Evolutionary conservation across 2,888 invertebrate species (phyloP), one percentile per base, ranked within the genome.

Genomic region (Vandiemenella viatica): DNA sequence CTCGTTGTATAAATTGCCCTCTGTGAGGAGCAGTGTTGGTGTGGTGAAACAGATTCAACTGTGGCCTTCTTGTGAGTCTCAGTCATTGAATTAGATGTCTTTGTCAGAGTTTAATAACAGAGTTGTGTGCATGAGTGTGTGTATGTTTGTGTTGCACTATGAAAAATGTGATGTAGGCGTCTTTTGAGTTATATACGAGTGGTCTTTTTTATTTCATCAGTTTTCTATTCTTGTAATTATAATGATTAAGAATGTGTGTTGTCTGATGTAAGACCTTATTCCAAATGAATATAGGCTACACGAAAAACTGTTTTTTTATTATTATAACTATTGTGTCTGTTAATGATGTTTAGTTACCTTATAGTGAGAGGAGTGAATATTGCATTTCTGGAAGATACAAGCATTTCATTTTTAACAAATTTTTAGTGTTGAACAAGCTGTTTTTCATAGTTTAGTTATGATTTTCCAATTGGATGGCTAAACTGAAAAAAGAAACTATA

Each of bases 1-100:
- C 43, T 48, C 43, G 48, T 37, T 49, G 49, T 48, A 40, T 52
- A 40, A 43, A 52, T 50, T 52, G 50, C 52, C 52, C 52, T 52
- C 52, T 52, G 50, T 52, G 52, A 52, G 52, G 52, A 42, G 49
- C 52, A 47, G 50, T 45, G 42, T 22, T 13, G 40, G 16, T 40
- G 17, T 17, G 16, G 17, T 40, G 13, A 40, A 40, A 40, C 16
- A 18, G 40, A 16, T 15, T 5, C 40, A 17, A 40, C 16, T 15
- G 40, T 40, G 40, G 40, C n/a, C 40, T 13, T 32, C 32, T 32
- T 32, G 13, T 32, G 13, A 32, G 13, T 15, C 13, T 32, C 15
- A n/a, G 32, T 13, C 13, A 32, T n/a, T 13, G 7, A 15, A 15
- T 32, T 13, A n/a, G n/a, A n/a, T n/a, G n/a, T n/a, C n/a, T n/a